Conservation (phyloP, 2,888 invertebrate genomes). For the Troglohyphantes excavatus region DNA sequence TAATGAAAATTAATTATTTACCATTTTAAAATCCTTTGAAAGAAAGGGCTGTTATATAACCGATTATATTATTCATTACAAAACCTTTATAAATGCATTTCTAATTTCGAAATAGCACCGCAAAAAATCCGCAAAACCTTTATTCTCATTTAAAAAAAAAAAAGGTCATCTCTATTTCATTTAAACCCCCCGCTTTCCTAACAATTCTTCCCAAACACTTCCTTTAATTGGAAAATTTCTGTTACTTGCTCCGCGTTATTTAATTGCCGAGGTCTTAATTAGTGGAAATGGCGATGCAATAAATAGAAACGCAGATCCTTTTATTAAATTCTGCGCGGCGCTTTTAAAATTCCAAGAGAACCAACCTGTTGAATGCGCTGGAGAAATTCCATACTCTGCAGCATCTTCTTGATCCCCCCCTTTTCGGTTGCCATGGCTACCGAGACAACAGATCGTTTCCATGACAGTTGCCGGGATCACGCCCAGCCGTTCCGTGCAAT, state of each 20-base stretch:
- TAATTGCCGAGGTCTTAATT: conserved; percentile 25
- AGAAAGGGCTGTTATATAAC: too few relatives aligned
- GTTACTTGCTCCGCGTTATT: background rate
- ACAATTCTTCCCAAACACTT: too few relatives aligned
- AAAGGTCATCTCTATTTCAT: too few relatives aligned
- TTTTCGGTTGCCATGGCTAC: conserved; percentile 46
- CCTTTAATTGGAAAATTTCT: background rate
- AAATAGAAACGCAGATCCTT: conserved; percentile 1
- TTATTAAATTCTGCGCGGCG: conserved; percentile 20
- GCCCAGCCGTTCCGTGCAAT: too few relatives aligned
- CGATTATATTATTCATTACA: too few relatives aligned
- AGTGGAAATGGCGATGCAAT: background rate
- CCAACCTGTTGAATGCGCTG: conserved; percentile 47
- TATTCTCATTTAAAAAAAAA: too few relatives aligned
- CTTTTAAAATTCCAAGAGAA: background rate
- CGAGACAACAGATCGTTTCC: conserved; percentile 1
- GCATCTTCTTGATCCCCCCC: background rate
- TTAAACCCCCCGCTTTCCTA: too few relatives aligned
- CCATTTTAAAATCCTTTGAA: too few relatives aligned
- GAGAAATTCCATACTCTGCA: conserved; percentile 18
- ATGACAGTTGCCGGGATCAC: conserved; percentile 18
- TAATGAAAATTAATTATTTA: too few relatives aligned
- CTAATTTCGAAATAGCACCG: too few relatives aligned
- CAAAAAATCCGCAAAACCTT: too few relatives aligned
- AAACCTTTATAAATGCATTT: too few relatives aligned